Evolutionary conservation across 2,113 vertebrate species (phyloP), one percentile per base, ranked within the genome.

Genomic region (Ovis canadensis): DNA sequence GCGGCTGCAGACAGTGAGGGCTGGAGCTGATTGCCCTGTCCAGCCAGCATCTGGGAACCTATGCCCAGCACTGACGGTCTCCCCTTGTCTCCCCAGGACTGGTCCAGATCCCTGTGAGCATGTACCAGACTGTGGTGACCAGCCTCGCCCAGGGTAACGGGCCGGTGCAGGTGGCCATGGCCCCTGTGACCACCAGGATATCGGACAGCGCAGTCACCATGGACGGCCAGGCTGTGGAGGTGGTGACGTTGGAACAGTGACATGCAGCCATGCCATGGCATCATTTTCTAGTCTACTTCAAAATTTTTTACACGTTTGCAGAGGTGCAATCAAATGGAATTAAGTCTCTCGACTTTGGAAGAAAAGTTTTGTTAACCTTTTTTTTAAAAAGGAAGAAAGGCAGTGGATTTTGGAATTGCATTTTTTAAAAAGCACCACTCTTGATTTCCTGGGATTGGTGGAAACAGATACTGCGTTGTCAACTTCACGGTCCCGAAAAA

Each of bases 41-140:
- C 77, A 54, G 71, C 71, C 57, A 40, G 62, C 78, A 11, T 6
- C 86, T 1, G 25, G 85, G 50, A 48, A 19, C 55, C 71, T 45
- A 48, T 45, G 40, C 86, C 31, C 0, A 0, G 19, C 29, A 88
- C 86, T 55, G 54, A 74, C 0, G 0, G 1, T 93, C 40, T 88
- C 74, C 60, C 60, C 23, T 48, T 98, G 21, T 97, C 94, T 91
- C 98, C 31, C 0, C 98, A 99, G 99, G 99, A 84, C 98, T 99
- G 52, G 99, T 99, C 98, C 99, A 99, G 99, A 99, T 99, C 96
- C 99, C 99, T 0, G 99, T 99, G 95, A 99, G 99, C 99, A 99
- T 99, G 99, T 99, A 99, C 99, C 99, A 99, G 99, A 99, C 99
- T 0, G 99, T 99, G 94, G 99, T 99, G 89, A 99, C 99, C 98